phyloP scores from a whole-genome alignment of 2,113 vertebrate species.

The Trogon melanurus region DNA sequence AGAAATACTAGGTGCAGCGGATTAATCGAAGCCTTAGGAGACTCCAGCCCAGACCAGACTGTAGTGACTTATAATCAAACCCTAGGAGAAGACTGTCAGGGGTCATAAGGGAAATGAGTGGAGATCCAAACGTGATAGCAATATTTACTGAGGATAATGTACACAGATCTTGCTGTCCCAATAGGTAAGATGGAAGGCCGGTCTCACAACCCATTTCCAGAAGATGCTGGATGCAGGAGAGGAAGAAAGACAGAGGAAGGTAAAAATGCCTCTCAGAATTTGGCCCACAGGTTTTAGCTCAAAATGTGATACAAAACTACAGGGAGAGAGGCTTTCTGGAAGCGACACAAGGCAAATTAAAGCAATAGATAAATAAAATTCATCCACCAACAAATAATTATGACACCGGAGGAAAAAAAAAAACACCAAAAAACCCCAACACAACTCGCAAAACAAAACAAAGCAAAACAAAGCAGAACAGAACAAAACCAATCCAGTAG shows the following conservation, averaged over 20 bases:
- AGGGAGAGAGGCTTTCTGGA: neutral
- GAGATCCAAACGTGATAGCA: constrained; percentile 33
- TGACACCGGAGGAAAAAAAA: rapidly evolving
- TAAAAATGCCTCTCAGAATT: neutral
- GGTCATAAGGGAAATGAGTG: constrained; percentile 42
- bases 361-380: neutral
- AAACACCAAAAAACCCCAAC: no score
- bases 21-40: constrained; percentile 65
- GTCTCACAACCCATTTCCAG: neutral
- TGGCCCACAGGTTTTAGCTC: neutral
- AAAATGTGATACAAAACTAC: neutral
- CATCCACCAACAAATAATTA: neutral
- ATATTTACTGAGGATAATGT: constrained; percentile 38
- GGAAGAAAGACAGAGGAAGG: neutral
- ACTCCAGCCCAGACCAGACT: constrained; percentile 34
- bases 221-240: neutral
- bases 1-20: constrained; percentile 56
- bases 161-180: constrained; percentile 11
- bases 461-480: no score
- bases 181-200: constrained; percentile 30
- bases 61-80: neutral
- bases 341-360: neutral
- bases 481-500: neutral
- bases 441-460: no score
- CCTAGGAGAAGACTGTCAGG: constrained; percentile 12